phyloP scores from a whole-genome alignment of 1,140 invertebrate species.

The Eurosta solidaginis region DNA sequence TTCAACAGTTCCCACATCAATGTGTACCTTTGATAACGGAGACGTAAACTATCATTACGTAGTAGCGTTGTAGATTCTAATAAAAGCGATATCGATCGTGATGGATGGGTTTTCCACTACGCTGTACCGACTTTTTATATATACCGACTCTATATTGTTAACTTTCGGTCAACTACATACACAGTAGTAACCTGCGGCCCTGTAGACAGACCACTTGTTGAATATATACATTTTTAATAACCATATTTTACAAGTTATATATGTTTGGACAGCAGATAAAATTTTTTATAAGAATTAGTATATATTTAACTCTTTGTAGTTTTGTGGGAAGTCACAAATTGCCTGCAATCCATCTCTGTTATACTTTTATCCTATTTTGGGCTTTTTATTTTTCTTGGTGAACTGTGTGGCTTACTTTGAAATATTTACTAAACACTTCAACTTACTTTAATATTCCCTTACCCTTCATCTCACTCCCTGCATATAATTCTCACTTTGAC shows the following conservation, averaged over 20 bases:
- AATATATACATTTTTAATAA: neutral
- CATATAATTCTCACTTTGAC: neutral
- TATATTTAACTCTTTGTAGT: neutral
- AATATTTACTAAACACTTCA: constrained; percentile 9
- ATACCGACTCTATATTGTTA: no score
- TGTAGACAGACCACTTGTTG: neutral
- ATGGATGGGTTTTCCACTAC: no score
- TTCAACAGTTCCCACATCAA: no score
- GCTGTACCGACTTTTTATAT: no score
- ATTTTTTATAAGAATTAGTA: neutral
- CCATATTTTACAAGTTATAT: constrained; percentile 2
- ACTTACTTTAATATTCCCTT: neutral
- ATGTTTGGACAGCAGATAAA: neutral
- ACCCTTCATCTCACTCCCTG: neutral
- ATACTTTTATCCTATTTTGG: neutral
- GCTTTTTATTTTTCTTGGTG: neutral
- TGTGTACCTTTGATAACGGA: no score
- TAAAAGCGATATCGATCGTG: no score
- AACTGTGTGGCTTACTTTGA: neutral
- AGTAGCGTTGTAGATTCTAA: no score
- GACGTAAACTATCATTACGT: no score
- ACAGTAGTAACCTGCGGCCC: neutral
- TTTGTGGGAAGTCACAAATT: constrained; percentile 5
- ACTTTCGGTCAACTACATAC: neutral
- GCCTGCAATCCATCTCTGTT: neutral